A percentile compares a stretch with the other conserved stretches of the same genome.
Evolutionary conservation across 2,113 vertebrate species (phyloP).

Genomic region (human (Homo sapiens)): GRCh38 chr11:13362501-13363000

Average conservation of each 20-base stretch:
- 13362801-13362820: fast-evolving
- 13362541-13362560: background rate
- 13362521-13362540: background rate
- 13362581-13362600: background rate
- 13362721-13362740: background rate
- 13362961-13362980: background rate
- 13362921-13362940: background rate
- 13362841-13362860: background rate
- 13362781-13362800: fast-evolving
- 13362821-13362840: background rate
- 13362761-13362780: background rate
- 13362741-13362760: background rate
- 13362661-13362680: background rate
- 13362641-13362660: background rate
- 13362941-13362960: no score
- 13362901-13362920: background rate
- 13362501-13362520: background rate
- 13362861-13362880: background rate
- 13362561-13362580: background rate
- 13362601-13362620: background rate
- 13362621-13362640: background rate
- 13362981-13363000: background rate
- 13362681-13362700: background rate
- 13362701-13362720: background rate
- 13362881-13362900: background rate